phyloP scores from a whole-genome alignment of 2,797 vertebrate species.

The Falco columbarius region DNA sequence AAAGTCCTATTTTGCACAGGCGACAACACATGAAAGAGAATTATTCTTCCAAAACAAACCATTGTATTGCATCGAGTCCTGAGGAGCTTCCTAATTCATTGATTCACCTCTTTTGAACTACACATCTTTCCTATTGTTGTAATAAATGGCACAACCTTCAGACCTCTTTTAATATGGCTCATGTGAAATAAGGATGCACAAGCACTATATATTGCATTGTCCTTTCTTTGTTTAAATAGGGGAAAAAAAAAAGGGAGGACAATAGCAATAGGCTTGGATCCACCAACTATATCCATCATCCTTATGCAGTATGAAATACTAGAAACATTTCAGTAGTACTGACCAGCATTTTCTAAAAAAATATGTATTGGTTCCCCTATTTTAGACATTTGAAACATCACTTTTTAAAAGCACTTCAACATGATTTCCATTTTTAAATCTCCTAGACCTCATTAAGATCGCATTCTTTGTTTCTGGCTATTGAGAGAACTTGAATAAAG shows the following conservation, averaged over 20 bases:
- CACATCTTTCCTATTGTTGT: not conserved
- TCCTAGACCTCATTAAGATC: slow-evolving; percentile 62
- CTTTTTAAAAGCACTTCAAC: slow-evolving; percentile 31
- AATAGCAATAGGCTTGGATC: not conserved
- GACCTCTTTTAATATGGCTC: not conserved
- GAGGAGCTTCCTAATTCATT: not conserved
- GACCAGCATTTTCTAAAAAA: not conserved
- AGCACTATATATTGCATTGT: not conserved
- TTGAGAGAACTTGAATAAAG: slow-evolving; percentile 31
- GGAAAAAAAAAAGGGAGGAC: not conserved
- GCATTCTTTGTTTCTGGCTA: slow-evolving; percentile 32
- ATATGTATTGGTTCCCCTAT: not conserved
- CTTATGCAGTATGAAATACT: not conserved
- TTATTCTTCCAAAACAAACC: not conserved
- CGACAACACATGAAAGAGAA: not conserved
- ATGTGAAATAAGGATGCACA: not conserved
- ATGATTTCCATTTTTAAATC: slow-evolving; percentile 50
- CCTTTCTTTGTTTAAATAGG: not conserved
- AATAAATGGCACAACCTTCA: not conserved
- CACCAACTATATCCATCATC: not conserved
- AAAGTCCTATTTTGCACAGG: not conserved
- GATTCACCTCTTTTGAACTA: not conserved
- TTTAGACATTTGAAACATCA: not conserved
- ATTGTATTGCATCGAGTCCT: not conserved
- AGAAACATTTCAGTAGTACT: not conserved